Evolutionary conservation across 1,140 invertebrate genomes (phyloP).

Genomic region (Hycleus cichorii): DNA sequence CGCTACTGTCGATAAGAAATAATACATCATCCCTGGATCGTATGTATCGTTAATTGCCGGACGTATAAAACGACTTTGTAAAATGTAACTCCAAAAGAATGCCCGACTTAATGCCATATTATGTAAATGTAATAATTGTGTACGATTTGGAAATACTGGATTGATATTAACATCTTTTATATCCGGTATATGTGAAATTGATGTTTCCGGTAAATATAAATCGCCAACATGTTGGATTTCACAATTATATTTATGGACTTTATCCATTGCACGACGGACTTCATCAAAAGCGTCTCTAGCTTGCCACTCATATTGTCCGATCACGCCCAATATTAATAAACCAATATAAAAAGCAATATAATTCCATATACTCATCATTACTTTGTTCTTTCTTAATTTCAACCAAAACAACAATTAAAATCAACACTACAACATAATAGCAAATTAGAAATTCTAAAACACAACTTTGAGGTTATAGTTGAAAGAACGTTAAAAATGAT

Average conservation of each 20-base stretch:
- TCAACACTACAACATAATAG: too few species aligned
- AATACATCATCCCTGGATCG: conserved; percentile 98
- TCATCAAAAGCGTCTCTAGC: conserved; percentile 81
- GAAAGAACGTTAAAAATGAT: too few species aligned
- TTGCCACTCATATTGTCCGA: conserved; percentile 85
- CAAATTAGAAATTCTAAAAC: too few species aligned
- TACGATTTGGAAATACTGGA: conserved; percentile 91
- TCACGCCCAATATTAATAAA: conserved; percentile 48
- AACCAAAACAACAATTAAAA: too few species aligned
- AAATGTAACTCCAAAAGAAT: conserved; percentile 93
- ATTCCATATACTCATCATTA: background rate
- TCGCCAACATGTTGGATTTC: conserved; percentile 76
- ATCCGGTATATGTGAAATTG: conserved; percentile 85
- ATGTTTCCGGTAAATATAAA: conserved; percentile 72
- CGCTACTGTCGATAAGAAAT: conserved; percentile 89
- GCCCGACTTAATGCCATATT: conserved; percentile 91
- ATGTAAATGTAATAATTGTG: conserved; percentile 85
- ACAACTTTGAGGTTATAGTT: too few species aligned
- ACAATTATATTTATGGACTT: conserved; percentile 79
- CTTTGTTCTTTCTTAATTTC: too few species aligned
- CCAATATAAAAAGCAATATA: conserved; percentile 1
- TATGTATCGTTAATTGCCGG: conserved; percentile 86
- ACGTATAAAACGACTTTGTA: conserved; percentile 83
- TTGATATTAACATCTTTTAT: conserved; percentile 94
- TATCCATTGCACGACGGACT: conserved; percentile 70